phyloP scores from a whole-genome alignment of 2,888 invertebrate genomes.

The Schizotus pectinicornis region DNA sequence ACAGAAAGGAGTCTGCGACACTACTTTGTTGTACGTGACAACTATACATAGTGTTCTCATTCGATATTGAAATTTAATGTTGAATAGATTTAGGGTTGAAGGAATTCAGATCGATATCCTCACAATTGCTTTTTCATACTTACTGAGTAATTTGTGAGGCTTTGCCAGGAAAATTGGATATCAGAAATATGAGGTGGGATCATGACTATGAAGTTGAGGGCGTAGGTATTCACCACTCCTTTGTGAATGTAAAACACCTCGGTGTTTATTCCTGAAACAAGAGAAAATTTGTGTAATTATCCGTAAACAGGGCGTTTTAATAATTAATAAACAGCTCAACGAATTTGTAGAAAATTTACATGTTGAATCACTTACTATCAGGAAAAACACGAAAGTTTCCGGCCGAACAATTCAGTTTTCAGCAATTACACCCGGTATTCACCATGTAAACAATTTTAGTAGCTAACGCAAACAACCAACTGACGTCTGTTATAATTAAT shows the following conservation, averaged over 20 bases:
- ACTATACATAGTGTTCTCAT: too few relatives aligned
- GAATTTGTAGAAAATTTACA: not conserved
- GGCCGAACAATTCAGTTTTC: too few relatives aligned
- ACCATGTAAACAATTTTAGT: too few relatives aligned
- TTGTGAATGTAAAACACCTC: constrained; percentile 83
- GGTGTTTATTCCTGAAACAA: constrained; percentile 72
- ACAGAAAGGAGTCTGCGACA: too few relatives aligned
- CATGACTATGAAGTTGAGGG: constrained; percentile 82
- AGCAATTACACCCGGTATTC: too few relatives aligned
- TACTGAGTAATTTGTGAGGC: constrained; percentile 75
- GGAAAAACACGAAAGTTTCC: too few relatives aligned
- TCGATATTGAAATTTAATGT: not conserved
- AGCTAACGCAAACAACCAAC: too few relatives aligned
- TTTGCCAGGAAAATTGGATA: constrained; percentile 87
- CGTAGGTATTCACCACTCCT: constrained; percentile 85
- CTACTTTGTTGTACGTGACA: too few relatives aligned
- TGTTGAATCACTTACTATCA: not conserved
- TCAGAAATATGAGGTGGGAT: constrained; percentile 80
- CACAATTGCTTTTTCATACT: constrained; percentile 49
- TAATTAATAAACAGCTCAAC: not conserved
- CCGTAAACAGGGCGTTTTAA: not conserved
- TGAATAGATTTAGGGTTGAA: not conserved
- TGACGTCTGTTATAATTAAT: too few relatives aligned
- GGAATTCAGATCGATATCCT: not conserved
- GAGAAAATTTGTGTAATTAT: constrained; percentile 11